Percentiles rank a stretch among this genome's conserved stretches.
Conservation (phyloP, 2,888 invertebrate genomes). For the Drosophila nr. perissopoda region DNA sequence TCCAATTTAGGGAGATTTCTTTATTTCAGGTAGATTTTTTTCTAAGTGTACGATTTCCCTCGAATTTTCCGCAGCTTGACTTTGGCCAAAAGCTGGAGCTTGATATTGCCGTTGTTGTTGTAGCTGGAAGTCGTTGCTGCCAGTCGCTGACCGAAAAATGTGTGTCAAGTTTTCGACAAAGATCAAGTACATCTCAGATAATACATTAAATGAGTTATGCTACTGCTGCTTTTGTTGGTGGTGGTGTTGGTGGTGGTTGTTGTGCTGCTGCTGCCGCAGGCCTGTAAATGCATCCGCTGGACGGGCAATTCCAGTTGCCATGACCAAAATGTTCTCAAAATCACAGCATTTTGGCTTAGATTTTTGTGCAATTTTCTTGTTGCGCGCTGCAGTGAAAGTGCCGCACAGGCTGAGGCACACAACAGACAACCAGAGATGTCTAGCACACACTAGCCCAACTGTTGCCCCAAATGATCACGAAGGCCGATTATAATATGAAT, state of each 20-base stretch:
- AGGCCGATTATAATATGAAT: slow-evolving; percentile 4
- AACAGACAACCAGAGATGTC: slow-evolving; percentile 35
- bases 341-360: slow-evolving; percentile 40
- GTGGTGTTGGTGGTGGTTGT: slow-evolving; percentile 7
- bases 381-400: slow-evolving; percentile 64
- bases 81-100: slow-evolving; percentile 47
- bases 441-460: slow-evolving; percentile 27
- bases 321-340: slow-evolving; percentile 73
- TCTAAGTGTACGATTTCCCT: slow-evolving; percentile 64
- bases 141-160: slow-evolving; percentile 75
- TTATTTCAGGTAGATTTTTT: not conserved
- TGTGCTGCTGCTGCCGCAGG: slow-evolving; percentile 18
- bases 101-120: slow-evolving; percentile 26
- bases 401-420: slow-evolving; percentile 26
- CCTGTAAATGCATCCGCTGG: slow-evolving; percentile 47
- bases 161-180: slow-evolving; percentile 83
- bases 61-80: slow-evolving; percentile 70
- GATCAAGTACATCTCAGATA: slow-evolving; percentile 83
- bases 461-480: slow-evolving; percentile 17
- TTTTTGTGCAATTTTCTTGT: slow-evolving; percentile 57
- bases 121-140: slow-evolving; percentile 60
- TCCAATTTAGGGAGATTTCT: not conserved
- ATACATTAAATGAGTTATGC: slow-evolving; percentile 51
- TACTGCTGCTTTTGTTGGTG: slow-evolving; percentile 17
- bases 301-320: slow-evolving; percentile 62